A percentile compares a stretch with the other conserved stretches of the same genome.
Conservation (phyloP, 2,113 vertebrate genomes). For the Malaclemys terrapin region DNA sequence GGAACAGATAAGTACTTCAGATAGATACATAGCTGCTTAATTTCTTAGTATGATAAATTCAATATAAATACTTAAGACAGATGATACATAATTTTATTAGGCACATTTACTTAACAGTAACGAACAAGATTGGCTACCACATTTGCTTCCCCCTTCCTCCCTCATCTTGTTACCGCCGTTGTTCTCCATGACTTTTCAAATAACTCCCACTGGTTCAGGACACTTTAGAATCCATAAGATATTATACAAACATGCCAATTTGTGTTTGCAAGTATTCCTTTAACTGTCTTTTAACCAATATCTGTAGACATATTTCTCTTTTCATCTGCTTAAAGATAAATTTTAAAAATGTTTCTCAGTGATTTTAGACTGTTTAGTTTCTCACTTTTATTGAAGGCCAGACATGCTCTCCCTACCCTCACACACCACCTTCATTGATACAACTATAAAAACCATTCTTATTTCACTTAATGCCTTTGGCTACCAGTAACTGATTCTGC, state of each 20-base stretch:
- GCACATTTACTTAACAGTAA: background rate
- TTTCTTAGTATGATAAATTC: background rate
- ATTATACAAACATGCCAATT: background rate
- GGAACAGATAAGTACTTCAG: background rate
- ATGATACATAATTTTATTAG: background rate
- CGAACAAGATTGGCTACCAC: background rate
- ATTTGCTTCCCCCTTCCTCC: background rate
- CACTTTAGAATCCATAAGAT: background rate
- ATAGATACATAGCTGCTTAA: background rate
- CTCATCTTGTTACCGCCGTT: background rate
- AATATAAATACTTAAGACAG: background rate
- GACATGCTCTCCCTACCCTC: background rate
- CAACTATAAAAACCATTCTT: background rate
- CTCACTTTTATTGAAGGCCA: background rate
- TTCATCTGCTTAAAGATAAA: background rate
- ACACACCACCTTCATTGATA: background rate
- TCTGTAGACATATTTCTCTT: background rate
- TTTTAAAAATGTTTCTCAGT: background rate
- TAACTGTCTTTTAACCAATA: background rate
- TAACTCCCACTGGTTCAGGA: background rate
- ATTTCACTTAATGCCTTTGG: rapidly evolving
- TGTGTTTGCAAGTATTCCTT: background rate
- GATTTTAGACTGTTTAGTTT: background rate
- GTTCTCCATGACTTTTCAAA: background rate
- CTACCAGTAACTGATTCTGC: background rate